A percentile compares a stretch with the other conserved stretches of the same genome.
These are phyloP conservation scores for Drosophila nr. medialis DNA, from an alignment of 2,888 invertebrate species.

Conservation along the genomic window DNA sequence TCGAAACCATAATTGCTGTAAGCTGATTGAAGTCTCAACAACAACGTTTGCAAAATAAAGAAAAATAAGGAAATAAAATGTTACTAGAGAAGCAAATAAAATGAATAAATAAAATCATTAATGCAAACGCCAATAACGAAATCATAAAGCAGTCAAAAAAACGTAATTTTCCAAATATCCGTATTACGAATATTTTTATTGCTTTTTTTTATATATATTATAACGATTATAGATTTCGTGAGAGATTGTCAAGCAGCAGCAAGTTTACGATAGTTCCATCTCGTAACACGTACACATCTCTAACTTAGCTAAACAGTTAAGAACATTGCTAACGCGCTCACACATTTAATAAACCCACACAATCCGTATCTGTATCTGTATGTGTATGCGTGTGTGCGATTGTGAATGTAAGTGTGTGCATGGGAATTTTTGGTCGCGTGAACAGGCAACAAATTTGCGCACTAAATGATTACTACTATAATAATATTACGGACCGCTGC, in stretches of 20 bases:
- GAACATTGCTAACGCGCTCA: conserved; percentile 12
- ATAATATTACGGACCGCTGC: conserved; percentile 58
- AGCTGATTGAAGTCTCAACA: conserved; percentile 15
- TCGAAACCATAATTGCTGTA: not conserved
- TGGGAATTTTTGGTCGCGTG: conserved; percentile 42
- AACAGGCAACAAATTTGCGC: conserved; percentile 68
- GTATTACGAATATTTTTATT: not conserved
- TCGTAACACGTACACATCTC: conserved; percentile 6
- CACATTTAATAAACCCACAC: conserved; percentile 29
- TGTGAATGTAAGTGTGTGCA: not conserved
- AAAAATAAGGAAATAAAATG: not conserved
- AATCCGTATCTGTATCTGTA: conserved; percentile 3
- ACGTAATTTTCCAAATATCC: too few species aligned
- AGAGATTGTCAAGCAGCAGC: not conserved
- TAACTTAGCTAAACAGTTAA: conserved; percentile 21
- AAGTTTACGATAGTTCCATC: not conserved
- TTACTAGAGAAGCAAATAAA: not conserved
- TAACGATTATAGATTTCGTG: too few species aligned
- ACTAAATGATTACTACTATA: conserved; percentile 74
- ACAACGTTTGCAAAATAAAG: conserved; percentile 12
- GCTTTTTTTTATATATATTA: not conserved
- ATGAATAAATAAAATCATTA: not conserved
- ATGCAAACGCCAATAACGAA: not conserved
- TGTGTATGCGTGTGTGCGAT: not conserved
- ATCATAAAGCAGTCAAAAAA: not conserved